Conservation (phyloP, 1,140 invertebrate genomes). For the Idris sp. region DNA sequence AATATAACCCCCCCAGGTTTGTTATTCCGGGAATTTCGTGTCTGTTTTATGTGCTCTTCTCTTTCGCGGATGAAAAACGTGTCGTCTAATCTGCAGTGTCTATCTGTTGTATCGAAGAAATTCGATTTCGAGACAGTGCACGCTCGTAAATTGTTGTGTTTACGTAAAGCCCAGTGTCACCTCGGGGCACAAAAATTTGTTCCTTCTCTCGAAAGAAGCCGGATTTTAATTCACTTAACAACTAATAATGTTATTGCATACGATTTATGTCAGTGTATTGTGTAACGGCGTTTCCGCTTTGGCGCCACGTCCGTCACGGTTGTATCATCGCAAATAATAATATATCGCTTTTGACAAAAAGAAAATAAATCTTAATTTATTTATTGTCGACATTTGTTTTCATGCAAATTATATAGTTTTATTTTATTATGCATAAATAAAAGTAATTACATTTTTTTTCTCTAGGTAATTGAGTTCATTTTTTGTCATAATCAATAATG, state of each 20-base stretch:
- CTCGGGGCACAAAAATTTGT: slow-evolving; percentile 40
- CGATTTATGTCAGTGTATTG: slow-evolving; percentile 46
- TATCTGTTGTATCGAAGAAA: slow-evolving; percentile 49
- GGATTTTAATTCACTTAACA: slow-evolving; percentile 59
- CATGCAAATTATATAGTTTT: too few relatives aligned
- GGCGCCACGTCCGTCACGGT: slow-evolving; percentile 25
- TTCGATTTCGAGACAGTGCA: slow-evolving; percentile 22
- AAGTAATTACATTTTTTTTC: too few relatives aligned
- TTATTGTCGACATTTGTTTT: too few relatives aligned
- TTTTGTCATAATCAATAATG: too few relatives aligned
- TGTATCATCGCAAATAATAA: slow-evolving; percentile 23
- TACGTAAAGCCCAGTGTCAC: slow-evolving; percentile 45
- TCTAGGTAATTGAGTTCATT: too few relatives aligned
- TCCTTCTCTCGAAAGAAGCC: slow-evolving; percentile 38
- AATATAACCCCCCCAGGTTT: slow-evolving; percentile 33
- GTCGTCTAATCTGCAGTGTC: slow-evolving; percentile 38
- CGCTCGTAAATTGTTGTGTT: slow-evolving; percentile 52
- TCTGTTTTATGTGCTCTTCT: slow-evolving; percentile 19
- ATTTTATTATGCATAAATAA: too few relatives aligned
- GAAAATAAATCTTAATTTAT: too few relatives aligned
- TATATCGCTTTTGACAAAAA: too few relatives aligned
- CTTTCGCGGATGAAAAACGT: slow-evolving; percentile 26
- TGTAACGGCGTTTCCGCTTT: slow-evolving; percentile 5
- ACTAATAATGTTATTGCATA: slow-evolving; percentile 53
- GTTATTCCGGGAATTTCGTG: slow-evolving; percentile 32